These are phyloP conservation scores for Fukomys damarensis DNA, from an alignment of 2,113 vertebrate genomes.

Conservation along the genomic window DNA sequence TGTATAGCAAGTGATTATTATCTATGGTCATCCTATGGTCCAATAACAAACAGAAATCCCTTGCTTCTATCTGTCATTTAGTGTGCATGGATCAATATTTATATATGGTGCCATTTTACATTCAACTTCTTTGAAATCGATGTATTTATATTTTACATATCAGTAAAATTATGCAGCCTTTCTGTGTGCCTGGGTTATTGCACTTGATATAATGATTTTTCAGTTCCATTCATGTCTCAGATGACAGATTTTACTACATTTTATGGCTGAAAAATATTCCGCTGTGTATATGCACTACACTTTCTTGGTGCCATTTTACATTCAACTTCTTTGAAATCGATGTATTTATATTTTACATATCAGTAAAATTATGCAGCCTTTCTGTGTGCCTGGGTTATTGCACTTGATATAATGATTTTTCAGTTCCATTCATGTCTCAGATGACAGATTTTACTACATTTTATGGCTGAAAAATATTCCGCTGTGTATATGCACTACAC, in stretches of 20 bases:
- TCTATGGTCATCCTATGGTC: not conserved
- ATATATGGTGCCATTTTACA: not conserved
- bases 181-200: not conserved
- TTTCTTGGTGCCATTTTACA: not conserved
- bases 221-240: not conserved
- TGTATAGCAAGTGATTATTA: not conserved
- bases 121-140: not conserved
- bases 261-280: not conserved
- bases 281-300: not conserved
- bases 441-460: not conserved
- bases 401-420: not conserved
- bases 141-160: not conserved
- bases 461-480: not conserved
- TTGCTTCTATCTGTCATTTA: not conserved
- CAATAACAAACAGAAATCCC: not conserved
- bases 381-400: not conserved
- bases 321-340: not conserved
- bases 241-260: not conserved
- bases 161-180: not conserved
- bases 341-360: not conserved
- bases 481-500: not conserved
- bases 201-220: not conserved
- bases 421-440: not conserved
- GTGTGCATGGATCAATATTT: no score
- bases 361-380: not conserved